Evolutionary conservation across 2,888 invertebrate genomes (phyloP).

Genomic region (Drosophila multiciliata): DNA sequence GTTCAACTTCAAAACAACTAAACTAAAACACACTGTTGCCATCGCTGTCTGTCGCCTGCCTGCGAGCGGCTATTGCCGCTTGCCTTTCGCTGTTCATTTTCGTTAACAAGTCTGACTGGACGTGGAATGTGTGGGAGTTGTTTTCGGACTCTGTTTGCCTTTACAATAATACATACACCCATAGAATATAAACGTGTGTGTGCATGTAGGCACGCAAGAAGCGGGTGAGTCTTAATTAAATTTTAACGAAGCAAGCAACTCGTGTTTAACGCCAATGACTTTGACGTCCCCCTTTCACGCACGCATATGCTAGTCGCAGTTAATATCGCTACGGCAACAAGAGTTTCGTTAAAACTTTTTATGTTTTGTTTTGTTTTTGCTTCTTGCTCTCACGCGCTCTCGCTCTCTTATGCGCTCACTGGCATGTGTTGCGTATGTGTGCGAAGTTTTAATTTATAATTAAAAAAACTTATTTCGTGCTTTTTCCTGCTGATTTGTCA

Average conservation of each 20-base stretch:
- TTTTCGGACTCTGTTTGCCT: constrained; percentile 14
- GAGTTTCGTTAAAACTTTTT: constrained; percentile 66
- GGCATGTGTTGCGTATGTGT: constrained; percentile 7
- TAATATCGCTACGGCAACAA: constrained; percentile 66
- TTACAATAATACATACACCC: constrained; percentile 14
- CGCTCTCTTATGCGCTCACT: constrained; percentile 20
- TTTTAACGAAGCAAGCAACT: constrained; percentile 64
- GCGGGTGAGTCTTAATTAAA: constrained; percentile 77
- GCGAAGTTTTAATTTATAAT: constrained; percentile 52
- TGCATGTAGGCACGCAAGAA: constrained; percentile 56
- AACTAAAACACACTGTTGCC: constrained; percentile 44
- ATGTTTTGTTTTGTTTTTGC: constrained; percentile 67
- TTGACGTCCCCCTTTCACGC: constrained; percentile 42
- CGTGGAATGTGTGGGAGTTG: constrained; percentile 38
- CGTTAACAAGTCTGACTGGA: constrained; percentile 53
- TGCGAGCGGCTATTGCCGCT: constrained; percentile 43
- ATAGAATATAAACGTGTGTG: constrained; percentile 1
- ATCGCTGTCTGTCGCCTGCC: constrained; percentile 7
- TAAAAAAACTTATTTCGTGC: constrained; percentile 33
- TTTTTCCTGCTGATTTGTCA: constrained; percentile 40
- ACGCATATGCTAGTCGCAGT: constrained; percentile 58
- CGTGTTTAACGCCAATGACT: constrained; percentile 47
- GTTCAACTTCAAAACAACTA: constrained; percentile 82
- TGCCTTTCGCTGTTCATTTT: constrained; percentile 73
- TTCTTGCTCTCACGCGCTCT: constrained; percentile 35